phyloP scores from a whole-genome alignment of 2,113 vertebrate genomes.

The Lasiurus cinereus region DNA sequence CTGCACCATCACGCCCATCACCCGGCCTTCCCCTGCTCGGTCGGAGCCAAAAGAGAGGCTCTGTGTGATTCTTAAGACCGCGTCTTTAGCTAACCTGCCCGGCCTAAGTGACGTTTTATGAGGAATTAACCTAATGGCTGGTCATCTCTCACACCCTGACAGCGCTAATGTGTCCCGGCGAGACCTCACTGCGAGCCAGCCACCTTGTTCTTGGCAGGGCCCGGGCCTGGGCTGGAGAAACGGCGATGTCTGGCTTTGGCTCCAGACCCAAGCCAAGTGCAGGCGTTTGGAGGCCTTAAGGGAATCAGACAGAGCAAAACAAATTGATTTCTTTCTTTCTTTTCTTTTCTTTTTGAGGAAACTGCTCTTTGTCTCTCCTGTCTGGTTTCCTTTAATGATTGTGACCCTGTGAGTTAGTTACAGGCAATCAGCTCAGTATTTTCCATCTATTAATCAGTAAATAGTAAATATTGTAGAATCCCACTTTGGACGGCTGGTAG shows the following conservation, averaged over 20 bases:
- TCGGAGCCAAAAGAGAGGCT: constrained; percentile 51
- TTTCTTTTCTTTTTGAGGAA: constrained; percentile 39
- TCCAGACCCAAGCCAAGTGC: neutral
- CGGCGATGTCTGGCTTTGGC: neutral
- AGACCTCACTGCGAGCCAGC: constrained; percentile 29
- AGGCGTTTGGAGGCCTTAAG: neutral
- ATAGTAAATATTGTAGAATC: constrained; percentile 57
- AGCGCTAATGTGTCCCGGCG: neutral
- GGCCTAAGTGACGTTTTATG: constrained; percentile 68
- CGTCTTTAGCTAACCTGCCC: constrained; percentile 54
- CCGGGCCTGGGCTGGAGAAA: neutral
- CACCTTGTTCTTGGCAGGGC: constrained; percentile 4
- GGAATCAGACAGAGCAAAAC: constrained; percentile 59
- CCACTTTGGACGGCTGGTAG: neutral
- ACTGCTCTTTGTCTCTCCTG: constrained; percentile 59
- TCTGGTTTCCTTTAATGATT: constrained; percentile 58
- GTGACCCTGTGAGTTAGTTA: constrained; percentile 64
- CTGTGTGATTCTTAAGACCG: constrained; percentile 51
- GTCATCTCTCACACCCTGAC: constrained; percentile 51
- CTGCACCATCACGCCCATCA: neutral
- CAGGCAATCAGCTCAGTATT: constrained; percentile 40
- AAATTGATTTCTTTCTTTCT: constrained; percentile 56
- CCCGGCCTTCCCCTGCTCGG: neutral
- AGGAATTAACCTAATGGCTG: constrained; percentile 62
- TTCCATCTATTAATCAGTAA: constrained; percentile 57